A percentile compares a stretch with the other conserved stretches of the same genome.
Evolutionary conservation across 1,140 invertebrate species (phyloP).

Genomic region (Polypedilum pembai): DNA sequence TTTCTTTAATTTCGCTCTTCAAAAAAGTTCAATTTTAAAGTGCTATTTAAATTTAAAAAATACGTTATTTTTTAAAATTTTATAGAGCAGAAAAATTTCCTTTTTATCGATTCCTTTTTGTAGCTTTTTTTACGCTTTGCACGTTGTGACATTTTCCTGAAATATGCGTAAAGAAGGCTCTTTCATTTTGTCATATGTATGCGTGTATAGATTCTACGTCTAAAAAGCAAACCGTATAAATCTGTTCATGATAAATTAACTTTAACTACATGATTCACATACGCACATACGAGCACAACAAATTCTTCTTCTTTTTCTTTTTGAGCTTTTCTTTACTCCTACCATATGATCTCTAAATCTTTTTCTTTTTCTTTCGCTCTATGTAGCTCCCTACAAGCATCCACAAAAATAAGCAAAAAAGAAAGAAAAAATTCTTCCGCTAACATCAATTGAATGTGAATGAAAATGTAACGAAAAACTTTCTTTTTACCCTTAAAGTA

Average conservation of each 20-base stretch:
- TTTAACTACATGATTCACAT: conserved; percentile 6
- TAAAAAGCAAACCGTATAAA: conserved; percentile 14
- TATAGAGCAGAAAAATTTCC: not conserved
- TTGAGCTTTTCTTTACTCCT: not conserved
- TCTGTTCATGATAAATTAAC: conserved; percentile 28
- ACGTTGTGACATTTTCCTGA: conserved; percentile 3
- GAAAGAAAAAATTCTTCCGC: not conserved
- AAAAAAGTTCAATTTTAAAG: too few relatives aligned
- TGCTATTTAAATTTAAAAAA: too few relatives aligned
- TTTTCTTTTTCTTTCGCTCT: not conserved
- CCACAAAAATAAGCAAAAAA: not conserved
- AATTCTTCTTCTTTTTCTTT: not conserved
- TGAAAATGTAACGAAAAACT: not conserved
- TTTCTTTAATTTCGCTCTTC: too few relatives aligned
- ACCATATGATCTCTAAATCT: conserved; percentile 20
- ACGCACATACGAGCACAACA: not conserved
- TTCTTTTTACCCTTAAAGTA: not conserved
- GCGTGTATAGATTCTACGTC: not conserved
- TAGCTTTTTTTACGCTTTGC: not conserved
- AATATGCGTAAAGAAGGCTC: not conserved
- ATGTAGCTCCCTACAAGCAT: not conserved
- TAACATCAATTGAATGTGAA: not conserved
- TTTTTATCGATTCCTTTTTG: not conserved
- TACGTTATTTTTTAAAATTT: too few relatives aligned
- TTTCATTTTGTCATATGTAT: not conserved